Evolutionary conservation across 2,113 vertebrate species (phyloP), one percentile per base, ranked within the genome.

Genomic region (Cottus gobio): DNA sequence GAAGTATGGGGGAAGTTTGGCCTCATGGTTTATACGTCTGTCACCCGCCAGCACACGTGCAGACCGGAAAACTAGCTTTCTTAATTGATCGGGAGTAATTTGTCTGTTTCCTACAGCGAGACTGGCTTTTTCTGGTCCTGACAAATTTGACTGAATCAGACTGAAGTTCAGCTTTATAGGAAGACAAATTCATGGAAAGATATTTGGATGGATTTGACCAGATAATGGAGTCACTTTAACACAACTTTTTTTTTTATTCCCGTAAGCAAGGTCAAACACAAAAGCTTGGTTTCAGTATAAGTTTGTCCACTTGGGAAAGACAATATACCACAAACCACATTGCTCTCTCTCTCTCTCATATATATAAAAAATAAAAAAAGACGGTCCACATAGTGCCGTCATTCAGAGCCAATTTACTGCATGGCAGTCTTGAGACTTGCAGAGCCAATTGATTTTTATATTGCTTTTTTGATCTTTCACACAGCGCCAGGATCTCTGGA

Each of bases 391-490:
- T 85, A 92, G 88, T 88, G 78, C 71, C 62, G 60, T 93, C 90
- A 88, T 93, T 95, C 83, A 92, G 83, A 83, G 68, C 48, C 80
- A 79, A 91, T 94, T 93, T 92, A 71, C 80, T 85, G 87, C 89
- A 93, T 92, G 93, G 86, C 66, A 87, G 93, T 92, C 93, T 95
- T 89, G 78, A 92, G 91, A 93, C 91, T 91, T 36, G 83, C 91
- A 92, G 65, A 91, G 84, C 91, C 89, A 93, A 93, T 91, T 89
- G 90, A 94, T 91, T 93, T 91, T 82, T 89, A 64, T 68, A 36
- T 91, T 75, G 58, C 73, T 77, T 89, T 92, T 89, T 93, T 84
- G 46, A 88, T 91, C 82, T 77, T 64, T 65, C 28, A 30, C 80
- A 87, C 63, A 85, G 76, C 34, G 60, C 70, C 71, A 69, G 76